phyloP scores from a whole-genome alignment of 2,113 vertebrate genomes.

The Nyctereutes procyonoides region DNA sequence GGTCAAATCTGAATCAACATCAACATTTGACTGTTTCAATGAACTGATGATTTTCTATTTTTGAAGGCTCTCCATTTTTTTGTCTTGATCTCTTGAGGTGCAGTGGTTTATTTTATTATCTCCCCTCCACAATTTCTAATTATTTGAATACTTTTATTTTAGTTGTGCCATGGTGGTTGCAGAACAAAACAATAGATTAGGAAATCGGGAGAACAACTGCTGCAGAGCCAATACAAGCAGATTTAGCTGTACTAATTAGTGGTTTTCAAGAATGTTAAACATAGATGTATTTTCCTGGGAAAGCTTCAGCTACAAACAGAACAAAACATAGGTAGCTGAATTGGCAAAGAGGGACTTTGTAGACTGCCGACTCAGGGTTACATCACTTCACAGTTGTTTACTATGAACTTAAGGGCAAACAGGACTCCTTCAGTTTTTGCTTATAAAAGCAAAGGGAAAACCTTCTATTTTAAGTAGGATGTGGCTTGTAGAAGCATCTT shows the following conservation, averaged over 20 bases:
- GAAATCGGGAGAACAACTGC: background rate
- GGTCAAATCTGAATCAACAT: background rate
- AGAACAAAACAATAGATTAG: background rate
- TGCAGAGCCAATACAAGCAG: background rate
- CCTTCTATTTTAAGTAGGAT: conserved; percentile 55
- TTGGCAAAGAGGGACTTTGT: conserved; percentile 22
- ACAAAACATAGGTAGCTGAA: conserved; percentile 18
- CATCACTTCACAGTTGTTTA: conserved; percentile 43
- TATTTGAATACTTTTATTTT: conserved; percentile 1
- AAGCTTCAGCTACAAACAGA: conserved; percentile 20
- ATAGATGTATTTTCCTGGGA: conserved; percentile 3
- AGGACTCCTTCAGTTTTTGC: conserved; percentile 48
- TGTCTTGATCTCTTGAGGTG: background rate
- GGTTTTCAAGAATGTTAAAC: background rate
- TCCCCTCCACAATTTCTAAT: background rate
- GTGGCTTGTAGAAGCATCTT: conserved; percentile 70
- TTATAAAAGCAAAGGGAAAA: conserved; percentile 64
- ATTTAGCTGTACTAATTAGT: background rate
- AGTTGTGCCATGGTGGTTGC: background rate
- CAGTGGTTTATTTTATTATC: background rate
- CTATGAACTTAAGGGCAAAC: conserved; percentile 10
- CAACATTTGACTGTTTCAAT: background rate
- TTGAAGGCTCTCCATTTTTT: background rate
- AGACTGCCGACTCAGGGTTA: background rate
- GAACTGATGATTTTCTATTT: background rate